These are phyloP conservation scores for Struthidea cinerea DNA, from an alignment of 2,113 vertebrate genomes.

Conservation along the genomic window DNA sequence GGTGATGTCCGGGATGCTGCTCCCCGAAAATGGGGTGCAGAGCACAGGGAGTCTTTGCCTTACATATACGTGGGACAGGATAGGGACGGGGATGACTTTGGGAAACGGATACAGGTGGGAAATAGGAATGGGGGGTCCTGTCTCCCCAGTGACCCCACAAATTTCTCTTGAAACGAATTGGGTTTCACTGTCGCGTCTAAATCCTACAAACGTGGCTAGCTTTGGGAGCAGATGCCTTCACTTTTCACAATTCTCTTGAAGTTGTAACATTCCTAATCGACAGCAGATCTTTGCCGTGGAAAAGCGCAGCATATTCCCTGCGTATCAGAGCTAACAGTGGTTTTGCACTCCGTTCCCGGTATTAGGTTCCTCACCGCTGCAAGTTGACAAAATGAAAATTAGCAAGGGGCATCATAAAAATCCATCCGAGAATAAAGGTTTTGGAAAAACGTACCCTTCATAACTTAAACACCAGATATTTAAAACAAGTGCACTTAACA, in stretches of 20 bases:
- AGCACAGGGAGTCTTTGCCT: background rate
- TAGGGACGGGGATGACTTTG: background rate
- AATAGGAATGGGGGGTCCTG: background rate
- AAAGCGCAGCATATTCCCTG: conserved; percentile 1
- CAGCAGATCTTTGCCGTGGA: conserved; percentile 34
- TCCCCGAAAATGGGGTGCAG: background rate
- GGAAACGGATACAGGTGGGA: background rate
- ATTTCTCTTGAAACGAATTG: background rate
- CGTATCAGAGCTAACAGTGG: background rate
- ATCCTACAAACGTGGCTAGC: background rate
- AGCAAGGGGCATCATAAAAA: conserved; percentile 22
- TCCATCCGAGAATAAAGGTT: background rate
- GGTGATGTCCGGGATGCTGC: no score
- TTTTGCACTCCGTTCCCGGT: background rate
- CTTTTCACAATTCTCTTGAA: conserved; percentile 33
- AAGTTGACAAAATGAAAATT: conserved; percentile 44
- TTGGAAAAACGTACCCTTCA: background rate
- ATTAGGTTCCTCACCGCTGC: background rate
- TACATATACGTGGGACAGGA: background rate
- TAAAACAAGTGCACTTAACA: background rate
- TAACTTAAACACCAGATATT: conserved; percentile 3
- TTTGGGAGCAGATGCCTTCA: conserved; percentile 21
- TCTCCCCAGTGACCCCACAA: background rate
- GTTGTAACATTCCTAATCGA: conserved; percentile 36
- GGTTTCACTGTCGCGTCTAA: background rate